Base-by-base conservation (phyloP, 2,888 invertebrate genomes). In the Dione vanillae region DNA sequence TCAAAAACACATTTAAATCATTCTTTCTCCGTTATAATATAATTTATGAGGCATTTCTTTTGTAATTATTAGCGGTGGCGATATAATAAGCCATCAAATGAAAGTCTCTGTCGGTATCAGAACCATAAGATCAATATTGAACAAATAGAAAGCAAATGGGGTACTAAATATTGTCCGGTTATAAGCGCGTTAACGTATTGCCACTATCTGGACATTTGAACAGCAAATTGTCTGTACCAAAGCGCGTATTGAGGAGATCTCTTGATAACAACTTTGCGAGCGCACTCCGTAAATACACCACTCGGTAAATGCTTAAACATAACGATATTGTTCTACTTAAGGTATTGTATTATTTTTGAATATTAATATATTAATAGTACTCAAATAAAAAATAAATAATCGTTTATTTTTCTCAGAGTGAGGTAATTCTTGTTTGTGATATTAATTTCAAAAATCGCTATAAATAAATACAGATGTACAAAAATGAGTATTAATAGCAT, bases 181-280 rank as follows among this genome's bases (percentile, higher is more conserved):
- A 74, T 72, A 68, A 69, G 65, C 66, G 70, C 67, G 68, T 72
- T 70, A 74, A 74, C 67, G 74, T 69, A 72, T 73, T 73, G 71
- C 75, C 75, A 74, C 71, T 77, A 78, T 78, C 78, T 72, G 71
- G 75, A 78, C 76, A 77, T 77, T 79, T 77, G 74, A 77, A 78
- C 77, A 76, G 75, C 79, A 79, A 78, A 79, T 79, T 79, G 78
- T 77, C 75, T 73, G 75, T 59, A 64, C 69, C 71, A 75, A 76
- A 76, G 78, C 78, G 77, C 76, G 75, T 74, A 74, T 75, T 72
- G 76, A 74, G 71, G 68, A 78, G 77, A 74, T 73, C 70, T 54
- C 58, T 40, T 67, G 79, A 79, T 80, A 79, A 75, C 43, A 61
- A 69, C 74, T 77, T 77, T 77, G 67, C 61, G 67, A 68, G 68